These are phyloP conservation scores for Calidris pygmaea DNA, from an alignment of 2,113 vertebrate species.

Conservation along the genomic window DNA sequence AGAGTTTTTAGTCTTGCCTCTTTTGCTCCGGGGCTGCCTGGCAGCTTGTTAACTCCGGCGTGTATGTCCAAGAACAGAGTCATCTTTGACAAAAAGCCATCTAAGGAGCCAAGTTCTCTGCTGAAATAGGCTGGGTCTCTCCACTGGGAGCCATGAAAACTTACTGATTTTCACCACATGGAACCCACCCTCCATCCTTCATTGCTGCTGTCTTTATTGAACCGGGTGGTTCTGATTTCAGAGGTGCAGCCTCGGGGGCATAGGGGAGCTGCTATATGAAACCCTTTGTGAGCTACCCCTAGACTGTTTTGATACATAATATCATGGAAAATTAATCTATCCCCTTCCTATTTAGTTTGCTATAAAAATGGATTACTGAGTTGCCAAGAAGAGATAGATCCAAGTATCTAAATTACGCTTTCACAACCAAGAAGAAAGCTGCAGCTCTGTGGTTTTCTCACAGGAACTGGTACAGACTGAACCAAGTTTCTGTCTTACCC, in stretches of 20 bases:
- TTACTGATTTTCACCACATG: not conserved
- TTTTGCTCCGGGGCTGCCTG: not conserved
- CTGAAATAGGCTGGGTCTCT: not conserved
- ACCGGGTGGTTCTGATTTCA: not conserved
- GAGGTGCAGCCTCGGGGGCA: rapidly evolving
- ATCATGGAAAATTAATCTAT: not conserved
- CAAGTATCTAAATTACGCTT: not conserved
- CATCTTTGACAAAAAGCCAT: not conserved
- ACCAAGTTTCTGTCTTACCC: not conserved
- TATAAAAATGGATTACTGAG: not conserved
- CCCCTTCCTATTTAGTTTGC: not conserved
- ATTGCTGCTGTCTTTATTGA: not conserved
- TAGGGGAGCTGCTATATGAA: not conserved
- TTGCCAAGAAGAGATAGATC: not conserved
- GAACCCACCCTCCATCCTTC: not conserved
- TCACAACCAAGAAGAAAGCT: not conserved
- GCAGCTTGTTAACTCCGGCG: not conserved
- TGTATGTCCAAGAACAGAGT: not conserved
- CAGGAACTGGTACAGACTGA: rapidly evolving
- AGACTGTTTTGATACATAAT: not conserved
- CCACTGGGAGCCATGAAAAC: not conserved
- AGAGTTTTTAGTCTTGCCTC: not conserved
- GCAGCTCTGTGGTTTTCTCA: not conserved
- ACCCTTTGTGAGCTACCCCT: not conserved
- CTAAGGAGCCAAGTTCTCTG: not conserved